phyloP scores from a whole-genome alignment of 1,140 invertebrate genomes.

The Phenacoccus solenopsis region DNA sequence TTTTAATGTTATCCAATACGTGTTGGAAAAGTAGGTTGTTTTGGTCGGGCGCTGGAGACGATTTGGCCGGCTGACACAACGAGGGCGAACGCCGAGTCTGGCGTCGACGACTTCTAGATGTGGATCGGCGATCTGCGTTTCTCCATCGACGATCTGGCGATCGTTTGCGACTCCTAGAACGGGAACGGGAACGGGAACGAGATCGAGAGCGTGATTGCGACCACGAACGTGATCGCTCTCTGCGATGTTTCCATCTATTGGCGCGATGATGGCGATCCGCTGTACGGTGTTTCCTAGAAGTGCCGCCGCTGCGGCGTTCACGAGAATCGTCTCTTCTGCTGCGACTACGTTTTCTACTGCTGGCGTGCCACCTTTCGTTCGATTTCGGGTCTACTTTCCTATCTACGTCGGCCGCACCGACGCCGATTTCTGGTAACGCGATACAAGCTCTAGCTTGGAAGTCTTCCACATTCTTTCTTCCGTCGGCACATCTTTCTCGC shows the following conservation, averaged over 20 bases:
- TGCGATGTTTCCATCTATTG: neutral
- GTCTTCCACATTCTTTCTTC: slow-evolving; percentile 13
- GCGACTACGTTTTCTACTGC: neutral
- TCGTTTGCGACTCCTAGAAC: neutral
- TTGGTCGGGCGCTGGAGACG: neutral
- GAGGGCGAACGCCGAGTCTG: neutral
- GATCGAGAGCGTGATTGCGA: neutral
- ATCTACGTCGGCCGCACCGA: neutral
- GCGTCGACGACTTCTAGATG: neutral
- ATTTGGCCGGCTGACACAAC: neutral
- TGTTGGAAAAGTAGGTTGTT: neutral
- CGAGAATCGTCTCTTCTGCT: neutral
- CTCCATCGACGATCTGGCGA: neutral
- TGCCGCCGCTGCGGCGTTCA: neutral
- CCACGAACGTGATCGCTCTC: neutral
- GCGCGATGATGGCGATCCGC: neutral
- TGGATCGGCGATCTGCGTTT: neutral
- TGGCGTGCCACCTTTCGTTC: neutral
- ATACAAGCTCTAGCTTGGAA: slow-evolving; percentile 4
- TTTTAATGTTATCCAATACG: neutral
- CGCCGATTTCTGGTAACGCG: neutral
- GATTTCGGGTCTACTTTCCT: neutral
- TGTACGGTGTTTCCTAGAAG: neutral
- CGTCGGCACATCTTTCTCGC: no score
- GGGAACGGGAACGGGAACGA: neutral